Percentiles rank a stretch among this genome's conserved stretches.
Conservation (phyloP, 2,797 vertebrate species). For the Moxostoma hubbsi region DNA sequence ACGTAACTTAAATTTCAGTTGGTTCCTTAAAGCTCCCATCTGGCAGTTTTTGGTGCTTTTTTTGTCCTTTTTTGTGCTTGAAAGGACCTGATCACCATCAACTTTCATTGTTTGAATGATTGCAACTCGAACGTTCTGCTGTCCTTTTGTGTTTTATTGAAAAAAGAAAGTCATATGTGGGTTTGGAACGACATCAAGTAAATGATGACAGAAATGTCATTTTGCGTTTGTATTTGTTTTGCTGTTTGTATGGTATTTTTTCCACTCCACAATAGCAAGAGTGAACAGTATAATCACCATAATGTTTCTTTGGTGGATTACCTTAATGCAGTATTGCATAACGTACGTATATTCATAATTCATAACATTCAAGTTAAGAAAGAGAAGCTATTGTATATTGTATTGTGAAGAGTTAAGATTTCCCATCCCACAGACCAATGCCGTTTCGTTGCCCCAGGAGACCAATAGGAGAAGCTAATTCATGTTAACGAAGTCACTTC, state of each 20-base stretch:
- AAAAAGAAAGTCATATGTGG: too few species aligned
- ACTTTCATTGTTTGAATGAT: too few species aligned
- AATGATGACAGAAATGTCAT: background rate
- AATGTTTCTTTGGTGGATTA: conserved; percentile 11
- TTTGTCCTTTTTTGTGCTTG: too few species aligned
- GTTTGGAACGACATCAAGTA: background rate
- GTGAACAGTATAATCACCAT: background rate
- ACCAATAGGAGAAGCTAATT: conserved; percentile 1
- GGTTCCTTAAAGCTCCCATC: too few species aligned
- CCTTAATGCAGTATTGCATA: conserved; percentile 4
- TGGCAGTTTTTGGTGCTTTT: too few species aligned
- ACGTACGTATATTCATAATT: conserved; percentile 13
- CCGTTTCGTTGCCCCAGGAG: conserved; percentile 24
- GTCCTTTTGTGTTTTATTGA: too few species aligned
- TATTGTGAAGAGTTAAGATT: conserved; percentile 1
- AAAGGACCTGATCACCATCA: too few species aligned
- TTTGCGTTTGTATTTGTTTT: too few species aligned
- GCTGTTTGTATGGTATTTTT: too few species aligned
- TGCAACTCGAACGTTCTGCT: too few species aligned
- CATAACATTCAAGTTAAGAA: background rate
- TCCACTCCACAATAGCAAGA: conserved; percentile 4
- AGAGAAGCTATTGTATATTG: background rate
- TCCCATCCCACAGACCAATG: conserved; percentile 7
- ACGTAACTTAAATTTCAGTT: too few species aligned
- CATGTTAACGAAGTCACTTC: conserved; percentile 18